Evolutionary conservation across 2,888 invertebrate genomes (phyloP).

Genomic region (Tachina fera): DNA sequence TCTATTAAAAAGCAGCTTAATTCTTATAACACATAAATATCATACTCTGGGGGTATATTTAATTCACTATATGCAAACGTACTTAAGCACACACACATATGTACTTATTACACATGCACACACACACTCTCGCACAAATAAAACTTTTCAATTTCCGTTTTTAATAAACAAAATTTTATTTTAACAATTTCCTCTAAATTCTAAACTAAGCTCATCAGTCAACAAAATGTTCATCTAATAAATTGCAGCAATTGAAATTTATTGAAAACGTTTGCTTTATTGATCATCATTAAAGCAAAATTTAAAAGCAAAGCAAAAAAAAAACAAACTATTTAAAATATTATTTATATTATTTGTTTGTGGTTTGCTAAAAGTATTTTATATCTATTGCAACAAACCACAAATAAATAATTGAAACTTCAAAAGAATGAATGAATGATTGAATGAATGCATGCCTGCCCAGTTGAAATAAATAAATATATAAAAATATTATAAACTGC

Average conservation of each 20-base stretch:
- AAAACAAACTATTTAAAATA: slow-evolving; percentile 12
- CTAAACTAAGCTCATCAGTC: slow-evolving; percentile 26
- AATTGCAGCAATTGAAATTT: slow-evolving; percentile 45
- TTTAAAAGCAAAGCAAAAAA: not conserved
- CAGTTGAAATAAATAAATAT: slow-evolving; percentile 18
- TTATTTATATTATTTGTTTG: slow-evolving; percentile 51
- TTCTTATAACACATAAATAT: too few relatives aligned
- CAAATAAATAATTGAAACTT: slow-evolving; percentile 55
- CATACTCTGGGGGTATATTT: too few relatives aligned
- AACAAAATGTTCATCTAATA: slow-evolving; percentile 11
- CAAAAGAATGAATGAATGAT: slow-evolving; percentile 5
- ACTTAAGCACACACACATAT: too few relatives aligned
- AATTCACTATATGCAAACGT: too few relatives aligned
- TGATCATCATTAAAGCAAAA: slow-evolving; percentile 28
- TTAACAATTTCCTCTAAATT: slow-evolving; percentile 24
- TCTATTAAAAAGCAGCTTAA: too few relatives aligned
- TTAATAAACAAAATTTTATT: slow-evolving; percentile 6
- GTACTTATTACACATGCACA: not conserved
- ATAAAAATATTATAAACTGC: slow-evolving; percentile 25
- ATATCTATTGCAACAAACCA: slow-evolving; percentile 47
- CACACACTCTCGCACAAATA: not conserved
- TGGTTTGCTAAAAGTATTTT: slow-evolving; percentile 44
- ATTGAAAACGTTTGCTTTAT: slow-evolving; percentile 14
- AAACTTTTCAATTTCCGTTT: slow-evolving; percentile 6
- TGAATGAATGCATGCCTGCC: too few relatives aligned